Evolutionary conservation across 2,888 invertebrate species (phyloP).

Genomic region (Tachina grossa): DNA sequence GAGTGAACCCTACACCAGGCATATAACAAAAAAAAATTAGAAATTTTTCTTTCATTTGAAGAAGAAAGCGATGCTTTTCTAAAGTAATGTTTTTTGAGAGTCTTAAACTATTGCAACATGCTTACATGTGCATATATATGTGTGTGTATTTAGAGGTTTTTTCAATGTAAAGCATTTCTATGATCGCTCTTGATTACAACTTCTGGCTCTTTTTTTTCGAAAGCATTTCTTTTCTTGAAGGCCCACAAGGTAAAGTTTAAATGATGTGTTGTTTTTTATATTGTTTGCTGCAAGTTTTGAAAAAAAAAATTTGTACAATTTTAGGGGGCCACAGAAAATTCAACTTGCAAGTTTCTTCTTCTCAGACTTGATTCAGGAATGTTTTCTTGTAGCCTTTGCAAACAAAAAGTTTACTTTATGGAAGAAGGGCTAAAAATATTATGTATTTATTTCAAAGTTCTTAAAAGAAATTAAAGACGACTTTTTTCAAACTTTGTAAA

Average conservation of each 20-base stretch:
- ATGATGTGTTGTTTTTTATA: neutral
- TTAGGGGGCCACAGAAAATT: constrained; percentile 64
- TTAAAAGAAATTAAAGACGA: too few species aligned
- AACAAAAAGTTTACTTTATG: constrained; percentile 32
- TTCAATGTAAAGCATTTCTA: neutral
- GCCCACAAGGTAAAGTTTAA: constrained; percentile 8
- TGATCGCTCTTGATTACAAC: neutral
- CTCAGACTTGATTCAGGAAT: constrained; percentile 13
- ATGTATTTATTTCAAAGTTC: neutral
- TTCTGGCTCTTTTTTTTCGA: neutral
- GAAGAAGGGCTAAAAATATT: neutral
- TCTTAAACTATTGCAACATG: neutral
- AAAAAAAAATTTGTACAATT: constrained; percentile 11
- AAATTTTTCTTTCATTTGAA: neutral
- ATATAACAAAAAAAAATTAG: neutral
- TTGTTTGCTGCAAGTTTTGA: neutral
- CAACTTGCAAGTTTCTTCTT: constrained; percentile 26
- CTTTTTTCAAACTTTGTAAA: too few species aligned
- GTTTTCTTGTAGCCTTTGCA: neutral
- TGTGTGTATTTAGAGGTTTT: neutral
- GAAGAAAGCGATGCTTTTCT: neutral
- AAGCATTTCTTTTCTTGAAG: neutral
- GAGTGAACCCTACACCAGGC: neutral
- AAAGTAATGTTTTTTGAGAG: neutral
- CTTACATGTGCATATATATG: too few species aligned